Evolutionary conservation across 2,888 invertebrate genomes (phyloP).

Genomic region (Copidosoma aretas): DNA sequence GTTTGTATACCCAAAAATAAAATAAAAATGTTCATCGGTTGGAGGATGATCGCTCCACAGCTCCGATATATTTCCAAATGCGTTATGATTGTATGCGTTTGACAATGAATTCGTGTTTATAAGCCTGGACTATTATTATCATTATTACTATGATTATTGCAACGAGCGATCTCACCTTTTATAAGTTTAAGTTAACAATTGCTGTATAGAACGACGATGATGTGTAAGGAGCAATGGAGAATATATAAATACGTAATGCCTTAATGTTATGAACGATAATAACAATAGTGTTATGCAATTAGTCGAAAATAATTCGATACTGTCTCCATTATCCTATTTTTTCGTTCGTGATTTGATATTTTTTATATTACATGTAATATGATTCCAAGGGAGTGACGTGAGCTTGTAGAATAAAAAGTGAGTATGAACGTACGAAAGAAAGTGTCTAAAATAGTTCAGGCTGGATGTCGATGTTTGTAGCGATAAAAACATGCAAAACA

Average conservation of each 20-base stretch:
- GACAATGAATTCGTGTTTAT: constrained; percentile 38
- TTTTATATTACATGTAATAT: constrained; percentile 49
- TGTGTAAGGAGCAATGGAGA: constrained; percentile 49
- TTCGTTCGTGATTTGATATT: constrained; percentile 57
- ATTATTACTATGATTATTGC: constrained; percentile 42
- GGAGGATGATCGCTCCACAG: not conserved
- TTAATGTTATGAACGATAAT: constrained; percentile 61
- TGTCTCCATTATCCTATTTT: constrained; percentile 53
- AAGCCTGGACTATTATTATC: constrained; percentile 55
- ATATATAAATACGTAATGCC: constrained; percentile 62
- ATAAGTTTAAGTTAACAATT: constrained; percentile 49
- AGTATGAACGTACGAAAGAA: constrained; percentile 8
- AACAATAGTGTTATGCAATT: constrained; percentile 58
- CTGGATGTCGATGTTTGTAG: constrained; percentile 63
- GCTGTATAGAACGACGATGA: constrained; percentile 55
- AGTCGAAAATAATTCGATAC: constrained; percentile 52
- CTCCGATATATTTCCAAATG: constrained; percentile 18
- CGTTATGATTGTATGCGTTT: constrained; percentile 36
- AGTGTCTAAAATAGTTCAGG: constrained; percentile 61
- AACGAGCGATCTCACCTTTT: constrained; percentile 62
- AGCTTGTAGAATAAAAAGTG: not conserved
- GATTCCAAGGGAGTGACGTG: constrained; percentile 44
- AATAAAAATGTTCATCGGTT: not conserved
- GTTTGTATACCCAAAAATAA: constrained; percentile 12
- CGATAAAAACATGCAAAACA: constrained; percentile 57